Evolutionary conservation across 1,140 invertebrate genomes (phyloP), one percentile per base, ranked within the genome.

Genomic region (Bombus consobrinus): DNA sequence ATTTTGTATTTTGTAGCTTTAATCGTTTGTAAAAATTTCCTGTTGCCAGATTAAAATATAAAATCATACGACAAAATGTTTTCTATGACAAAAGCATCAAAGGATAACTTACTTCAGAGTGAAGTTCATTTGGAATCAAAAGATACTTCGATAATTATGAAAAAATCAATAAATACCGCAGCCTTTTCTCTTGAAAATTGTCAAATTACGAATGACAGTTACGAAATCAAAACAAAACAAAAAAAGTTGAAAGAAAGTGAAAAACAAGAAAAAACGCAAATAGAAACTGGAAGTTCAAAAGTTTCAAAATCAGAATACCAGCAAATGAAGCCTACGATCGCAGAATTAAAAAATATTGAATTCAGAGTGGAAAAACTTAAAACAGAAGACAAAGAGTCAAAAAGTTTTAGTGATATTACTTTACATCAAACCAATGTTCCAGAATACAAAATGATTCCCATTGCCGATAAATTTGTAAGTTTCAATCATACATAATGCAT

Each of bases 381-480:
- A 84, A 69, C 34, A 6, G 64, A 57, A 18, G 43, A 32, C 2
- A 59, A 39, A 18, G 66, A 80, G 37, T 53, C 72, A 0, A 87
- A 66, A 43, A n/a, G n/a, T 25, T 15, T 12, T 9, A 66, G 34
- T 18, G n/a, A 15, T 9, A 28, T 28, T 57, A 9, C 28, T 25
- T 22, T 39, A 12, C 68, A 22, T 8, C 34, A 53, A 34, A 57
- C 18, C 12, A 28, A 37, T 41, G 18, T n/a, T 22, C 6, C 74
- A 12, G 8, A 85, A 18, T 73, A 15, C 47, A 86, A 89, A 57
- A 89, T 87, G 66, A 85, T 89, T 79, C 92, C 90, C 0, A 86
- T 92, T 74, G 41, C 89, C 34, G 71, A 82, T 15, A 32, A 43
- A 66, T 72, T 53, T 28, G 79, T 90, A 88, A 90, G 87, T 81